These are phyloP conservation scores for Zonitis immaculata DNA, from an alignment of 2,888 invertebrate genomes.

Conservation along the genomic window DNA sequence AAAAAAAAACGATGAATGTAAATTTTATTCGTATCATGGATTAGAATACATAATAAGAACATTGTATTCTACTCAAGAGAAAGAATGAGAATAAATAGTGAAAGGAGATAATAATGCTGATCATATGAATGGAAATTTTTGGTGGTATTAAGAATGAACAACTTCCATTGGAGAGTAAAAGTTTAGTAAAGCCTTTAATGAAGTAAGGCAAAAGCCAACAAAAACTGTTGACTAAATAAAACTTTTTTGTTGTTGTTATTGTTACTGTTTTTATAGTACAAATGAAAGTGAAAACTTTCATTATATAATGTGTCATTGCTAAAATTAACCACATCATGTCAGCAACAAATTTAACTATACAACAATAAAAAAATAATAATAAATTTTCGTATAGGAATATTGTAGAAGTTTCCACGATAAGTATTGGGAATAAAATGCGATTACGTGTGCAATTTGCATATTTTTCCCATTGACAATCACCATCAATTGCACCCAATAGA, in stretches of 20 bases:
- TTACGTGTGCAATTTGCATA: background rate
- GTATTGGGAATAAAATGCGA: background rate
- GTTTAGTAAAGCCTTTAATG: background rate
- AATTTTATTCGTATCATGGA: background rate
- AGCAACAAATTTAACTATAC: too few relatives aligned
- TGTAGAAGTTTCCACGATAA: too few relatives aligned
- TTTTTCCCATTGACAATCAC: background rate
- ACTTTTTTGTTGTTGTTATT: background rate
- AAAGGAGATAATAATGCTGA: background rate
- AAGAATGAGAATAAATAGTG: background rate
- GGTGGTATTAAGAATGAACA: background rate
- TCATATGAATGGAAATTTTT: background rate
- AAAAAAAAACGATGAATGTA: background rate
- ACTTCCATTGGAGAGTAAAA: background rate
- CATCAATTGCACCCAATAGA: background rate
- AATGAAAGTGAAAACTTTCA: background rate
- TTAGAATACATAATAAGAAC: background rate
- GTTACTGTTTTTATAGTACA: background rate
- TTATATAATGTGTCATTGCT: background rate
- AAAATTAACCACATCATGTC: background rate
- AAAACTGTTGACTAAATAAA: background rate
- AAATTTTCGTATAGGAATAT: too few relatives aligned
- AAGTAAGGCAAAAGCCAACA: background rate
- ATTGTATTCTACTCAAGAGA: background rate
- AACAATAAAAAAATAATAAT: too few relatives aligned